Evolutionary conservation across 2,888 invertebrate genomes (phyloP).

Genomic region (Mayetiola destructor): DNA sequence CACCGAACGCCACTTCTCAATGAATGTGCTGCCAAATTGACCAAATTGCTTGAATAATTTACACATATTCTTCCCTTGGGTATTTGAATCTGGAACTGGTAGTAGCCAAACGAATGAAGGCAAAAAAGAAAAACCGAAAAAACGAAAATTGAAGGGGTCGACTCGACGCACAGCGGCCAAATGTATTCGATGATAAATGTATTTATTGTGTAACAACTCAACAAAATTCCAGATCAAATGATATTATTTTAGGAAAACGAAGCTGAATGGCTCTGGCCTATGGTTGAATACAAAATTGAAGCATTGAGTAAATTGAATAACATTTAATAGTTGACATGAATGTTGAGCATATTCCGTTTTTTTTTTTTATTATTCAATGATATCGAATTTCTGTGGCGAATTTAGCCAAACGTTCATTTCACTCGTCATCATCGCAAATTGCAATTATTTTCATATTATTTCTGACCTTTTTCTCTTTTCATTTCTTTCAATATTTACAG

Average conservation of each 20-base stretch:
- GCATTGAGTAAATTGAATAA: conserved; percentile 2
- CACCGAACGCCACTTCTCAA: background rate
- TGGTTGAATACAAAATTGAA: no score
- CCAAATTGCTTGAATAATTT: conserved; percentile 18
- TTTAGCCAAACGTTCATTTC: background rate
- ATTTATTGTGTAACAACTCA: conserved; percentile 9
- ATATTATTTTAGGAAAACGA: no score
- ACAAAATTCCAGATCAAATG: background rate
- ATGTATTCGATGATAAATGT: conserved; percentile 7
- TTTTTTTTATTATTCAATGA: no score
- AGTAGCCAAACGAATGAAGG: background rate
- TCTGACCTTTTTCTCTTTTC: conserved; percentile 25
- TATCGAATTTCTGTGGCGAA: background rate
- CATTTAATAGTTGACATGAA: conserved; percentile 10
- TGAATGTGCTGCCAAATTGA: conserved; percentile 16
- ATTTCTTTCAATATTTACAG: conserved; percentile 40
- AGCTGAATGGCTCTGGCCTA: no score
- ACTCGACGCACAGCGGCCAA: background rate
- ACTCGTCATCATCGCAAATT: background rate
- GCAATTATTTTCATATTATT: background rate
- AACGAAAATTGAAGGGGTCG: background rate
- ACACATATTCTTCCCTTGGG: conserved; percentile 16
- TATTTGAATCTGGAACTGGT: conserved; percentile 6
- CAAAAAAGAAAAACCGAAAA: background rate
- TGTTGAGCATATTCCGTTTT: background rate